Base-by-base conservation (phyloP, 1,140 invertebrate genomes). In the Pogonomyrmex californicus region DNA sequence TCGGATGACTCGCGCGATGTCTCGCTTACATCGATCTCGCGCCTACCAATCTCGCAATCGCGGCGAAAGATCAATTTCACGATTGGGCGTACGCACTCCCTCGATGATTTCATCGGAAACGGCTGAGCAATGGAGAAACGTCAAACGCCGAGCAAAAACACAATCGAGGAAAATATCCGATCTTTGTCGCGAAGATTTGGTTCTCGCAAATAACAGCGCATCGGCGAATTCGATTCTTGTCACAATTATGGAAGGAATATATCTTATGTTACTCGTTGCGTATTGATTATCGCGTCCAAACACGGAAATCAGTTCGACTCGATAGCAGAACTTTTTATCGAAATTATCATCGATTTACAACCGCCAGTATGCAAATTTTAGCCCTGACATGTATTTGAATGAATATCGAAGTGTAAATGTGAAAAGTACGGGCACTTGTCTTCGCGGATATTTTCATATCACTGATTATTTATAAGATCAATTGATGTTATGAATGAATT, bases 41-140 rank as follows among this genome's bases (percentile, higher is more conserved):
- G 9, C 2, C 56, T 41, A 12, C 47, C 62, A n/a, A 12, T 23
- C 65, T 14, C 58, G 7, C 30, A 65, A 36, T 70, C 68, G 77
- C n/a, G 75, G 60, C 88, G 88, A 88, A 92, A 93, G 94, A 93
- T 93, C 93, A 90, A 93, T 88, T 65, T 92, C 23, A 23, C 86
- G 41, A 86, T 62, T 95, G 79, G 79, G 56, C 92, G 92, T 94
- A 91, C 62, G 33, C 73, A 71, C 65, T 63, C 23, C 51, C 33
- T 23, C 47, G 91, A 93, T 90, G 91, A 93, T 88, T 90, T 90
- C 92, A 91, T 91, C 92, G 79, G 62, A 23, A 23, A 70, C n/a
- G 30, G 81, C 54, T 86, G 66, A 82, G 77, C 77, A 85, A 62
- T 77, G 76, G 73, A 60, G 73, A 92, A 87, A 87, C 70, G 70